phyloP scores from a whole-genome alignment of 2,797 vertebrate species.

The Harpagifer antarcticus region DNA sequence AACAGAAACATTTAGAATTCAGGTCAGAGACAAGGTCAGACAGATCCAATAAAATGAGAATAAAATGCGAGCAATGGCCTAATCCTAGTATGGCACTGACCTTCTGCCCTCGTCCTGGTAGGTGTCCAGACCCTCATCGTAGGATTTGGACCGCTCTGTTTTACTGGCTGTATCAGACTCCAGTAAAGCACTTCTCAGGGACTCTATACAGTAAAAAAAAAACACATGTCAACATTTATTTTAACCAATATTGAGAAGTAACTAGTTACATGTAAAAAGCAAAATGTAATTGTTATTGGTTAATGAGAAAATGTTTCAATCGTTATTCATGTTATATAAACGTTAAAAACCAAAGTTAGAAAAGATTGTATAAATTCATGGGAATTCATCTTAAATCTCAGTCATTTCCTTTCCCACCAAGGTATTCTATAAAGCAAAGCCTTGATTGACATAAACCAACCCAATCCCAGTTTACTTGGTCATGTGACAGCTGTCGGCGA shows the following conservation, averaged over 20 bases:
- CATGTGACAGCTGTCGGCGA: slow-evolving; percentile 96
- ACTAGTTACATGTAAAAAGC: too few relatives aligned
- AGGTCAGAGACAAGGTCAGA: background rate
- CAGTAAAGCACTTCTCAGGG: slow-evolving; percentile 89
- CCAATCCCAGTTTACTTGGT: slow-evolving; percentile 88
- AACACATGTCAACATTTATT: background rate
- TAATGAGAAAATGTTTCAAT: too few relatives aligned
- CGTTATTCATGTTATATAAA: too few relatives aligned
- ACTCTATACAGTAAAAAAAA: slow-evolving; percentile 82
- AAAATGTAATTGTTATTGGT: too few relatives aligned
- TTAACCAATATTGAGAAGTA: background rate
- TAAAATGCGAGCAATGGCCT: background rate
- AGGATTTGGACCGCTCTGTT: slow-evolving; percentile 96
- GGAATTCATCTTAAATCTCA: background rate
- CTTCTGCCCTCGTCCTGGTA: slow-evolving; percentile 92
- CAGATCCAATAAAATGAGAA: background rate
- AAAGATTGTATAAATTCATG: background rate
- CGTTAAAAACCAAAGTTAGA: background rate
- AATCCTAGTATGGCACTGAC: slow-evolving; percentile 81
- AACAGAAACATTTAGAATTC: background rate
- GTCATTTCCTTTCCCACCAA: background rate
- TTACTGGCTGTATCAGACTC: slow-evolving; percentile 89
- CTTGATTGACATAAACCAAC: background rate
- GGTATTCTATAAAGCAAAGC: background rate
- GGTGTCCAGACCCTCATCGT: slow-evolving; percentile 96